Conservation (phyloP, 2,113 vertebrate species). For the Grus americana region DNA sequence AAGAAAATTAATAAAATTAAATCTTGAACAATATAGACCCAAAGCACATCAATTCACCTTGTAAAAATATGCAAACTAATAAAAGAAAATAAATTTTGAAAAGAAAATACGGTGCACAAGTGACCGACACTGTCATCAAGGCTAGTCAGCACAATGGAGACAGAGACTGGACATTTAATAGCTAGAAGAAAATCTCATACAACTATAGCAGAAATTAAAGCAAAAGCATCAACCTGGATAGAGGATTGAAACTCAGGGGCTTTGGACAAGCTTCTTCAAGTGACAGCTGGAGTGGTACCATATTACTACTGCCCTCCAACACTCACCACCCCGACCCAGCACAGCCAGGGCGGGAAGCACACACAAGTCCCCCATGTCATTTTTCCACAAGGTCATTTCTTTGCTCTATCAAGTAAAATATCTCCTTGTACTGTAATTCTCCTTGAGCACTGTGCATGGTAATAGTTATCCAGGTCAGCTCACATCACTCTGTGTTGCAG, state of each 20-base stretch:
- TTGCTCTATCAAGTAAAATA: not conserved
- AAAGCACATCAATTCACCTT: not conserved
- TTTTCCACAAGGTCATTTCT: not conserved
- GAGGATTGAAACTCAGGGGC: not conserved
- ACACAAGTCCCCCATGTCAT: rapidly evolving
- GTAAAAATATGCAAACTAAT: not conserved
- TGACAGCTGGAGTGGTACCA: not conserved
- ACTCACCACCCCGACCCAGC: not conserved
- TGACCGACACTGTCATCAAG: not conserved
- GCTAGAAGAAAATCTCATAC: not conserved
- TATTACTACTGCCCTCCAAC: not conserved
- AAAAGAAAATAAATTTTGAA: not conserved
- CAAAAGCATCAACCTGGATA: not conserved
- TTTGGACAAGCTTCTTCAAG: not conserved
- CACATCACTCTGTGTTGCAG: not conserved
- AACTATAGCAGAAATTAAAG: not conserved
- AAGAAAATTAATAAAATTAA: slow-evolving; percentile 2
- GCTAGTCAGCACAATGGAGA: not conserved
- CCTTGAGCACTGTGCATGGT: not conserved
- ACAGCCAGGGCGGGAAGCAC: not conserved
- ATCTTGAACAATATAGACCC: not conserved
- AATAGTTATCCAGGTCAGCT: not conserved
- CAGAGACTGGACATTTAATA: not conserved
- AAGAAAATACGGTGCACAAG: not conserved
- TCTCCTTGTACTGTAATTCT: not conserved